phyloP scores from a whole-genome alignment of 2,888 invertebrate genomes.

The Strigamia transsilvanica region DNA sequence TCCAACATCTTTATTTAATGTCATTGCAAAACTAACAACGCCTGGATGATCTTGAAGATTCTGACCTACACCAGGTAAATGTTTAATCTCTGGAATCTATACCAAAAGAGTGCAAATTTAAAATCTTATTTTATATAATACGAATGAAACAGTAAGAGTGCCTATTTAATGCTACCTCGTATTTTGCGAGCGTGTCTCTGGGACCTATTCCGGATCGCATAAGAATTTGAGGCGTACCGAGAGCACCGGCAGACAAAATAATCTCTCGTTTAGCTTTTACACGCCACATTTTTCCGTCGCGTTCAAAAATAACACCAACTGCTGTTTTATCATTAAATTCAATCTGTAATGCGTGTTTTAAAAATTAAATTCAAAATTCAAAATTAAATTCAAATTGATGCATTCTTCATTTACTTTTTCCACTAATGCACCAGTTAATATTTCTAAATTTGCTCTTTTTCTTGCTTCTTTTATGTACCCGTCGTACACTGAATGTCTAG shows the following conservation, averaged over 20 bases:
- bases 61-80: constrained; percentile 67
- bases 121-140: too few relatives aligned
- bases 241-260: background rate
- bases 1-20: constrained; percentile 19
- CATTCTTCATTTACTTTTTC: constrained; percentile 6
- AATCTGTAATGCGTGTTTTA: background rate
- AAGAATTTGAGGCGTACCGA: background rate
- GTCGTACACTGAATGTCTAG: background rate
- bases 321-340: background rate
- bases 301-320: background rate
- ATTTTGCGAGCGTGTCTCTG: background rate
- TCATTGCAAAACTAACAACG: background rate
- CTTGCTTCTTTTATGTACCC: background rate
- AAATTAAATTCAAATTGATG: background rate
- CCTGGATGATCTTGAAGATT: constrained; percentile 67
- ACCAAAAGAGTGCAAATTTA: background rate
- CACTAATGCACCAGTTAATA: background rate
- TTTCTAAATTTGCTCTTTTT: constrained; percentile 15
- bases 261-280: background rate
- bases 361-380: too few relatives aligned
- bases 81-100: constrained; percentile 64
- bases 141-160: too few relatives aligned
- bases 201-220: constrained; percentile 6
- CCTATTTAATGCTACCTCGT: background rate
- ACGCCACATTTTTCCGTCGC: background rate